phyloP scores from a whole-genome alignment of 1,140 invertebrate genomes.

The Nymphalis io region DNA sequence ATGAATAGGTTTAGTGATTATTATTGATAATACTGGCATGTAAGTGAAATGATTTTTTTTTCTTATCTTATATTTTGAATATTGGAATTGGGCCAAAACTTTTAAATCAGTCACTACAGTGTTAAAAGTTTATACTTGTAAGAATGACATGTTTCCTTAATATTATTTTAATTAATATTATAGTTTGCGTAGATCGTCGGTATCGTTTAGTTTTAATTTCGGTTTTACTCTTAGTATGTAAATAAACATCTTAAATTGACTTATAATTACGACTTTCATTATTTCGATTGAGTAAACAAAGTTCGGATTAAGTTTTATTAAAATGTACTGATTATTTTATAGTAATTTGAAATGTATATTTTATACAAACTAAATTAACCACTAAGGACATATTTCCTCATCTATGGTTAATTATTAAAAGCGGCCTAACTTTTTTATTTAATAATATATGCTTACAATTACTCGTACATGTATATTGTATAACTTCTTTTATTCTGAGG shows the following conservation, averaged over 20 bases:
- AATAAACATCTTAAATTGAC: constrained; percentile 54
- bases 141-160: constrained; percentile 48
- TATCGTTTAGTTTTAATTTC: constrained; percentile 48
- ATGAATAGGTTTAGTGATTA: constrained; percentile 43
- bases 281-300: constrained; percentile 56
- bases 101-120: constrained; percentile 64
- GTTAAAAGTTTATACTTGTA: constrained; percentile 47
- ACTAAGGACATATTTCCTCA: constrained; percentile 64
- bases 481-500: background rate
- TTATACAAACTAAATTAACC: constrained; percentile 64
- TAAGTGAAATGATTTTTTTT: constrained; percentile 44
- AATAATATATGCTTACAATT: background rate
- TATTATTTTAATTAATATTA: background rate
- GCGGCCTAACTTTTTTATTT: constrained; percentile 46
- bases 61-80: constrained; percentile 50
- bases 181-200: constrained; percentile 22
- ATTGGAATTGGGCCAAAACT: constrained; percentile 75
- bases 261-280: constrained; percentile 53
- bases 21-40: constrained; percentile 43
- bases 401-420: constrained; percentile 53
- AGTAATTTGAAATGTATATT: constrained; percentile 72
- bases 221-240: constrained; percentile 51
- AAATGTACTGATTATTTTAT: constrained; percentile 79
- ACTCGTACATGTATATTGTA: background rate
- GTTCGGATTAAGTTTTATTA: constrained; percentile 67